Evolutionary conservation across 2,888 invertebrate species (phyloP).

Genomic region (Halictus quadricinctus): DNA sequence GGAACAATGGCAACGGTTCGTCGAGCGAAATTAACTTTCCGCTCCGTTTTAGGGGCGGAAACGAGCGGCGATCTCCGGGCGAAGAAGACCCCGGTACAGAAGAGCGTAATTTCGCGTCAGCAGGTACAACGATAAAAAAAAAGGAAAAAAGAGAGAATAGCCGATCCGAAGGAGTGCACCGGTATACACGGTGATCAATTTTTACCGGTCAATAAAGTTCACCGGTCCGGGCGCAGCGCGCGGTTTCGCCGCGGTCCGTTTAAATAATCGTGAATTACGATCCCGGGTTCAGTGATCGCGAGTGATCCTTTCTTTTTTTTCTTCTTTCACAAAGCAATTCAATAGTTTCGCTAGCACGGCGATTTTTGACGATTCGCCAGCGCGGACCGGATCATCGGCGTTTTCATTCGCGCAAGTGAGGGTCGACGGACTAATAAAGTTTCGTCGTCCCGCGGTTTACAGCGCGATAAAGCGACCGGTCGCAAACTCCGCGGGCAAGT

Average conservation of each 20-base stretch:
- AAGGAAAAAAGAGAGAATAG: not conserved
- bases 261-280: constrained; percentile 15
- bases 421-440: constrained; percentile 45
- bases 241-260: not conserved
- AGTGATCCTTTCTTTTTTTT: constrained; percentile 3
- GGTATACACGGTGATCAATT: constrained; percentile 57
- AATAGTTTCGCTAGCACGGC: not conserved
- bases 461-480: constrained; percentile 32
- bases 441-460: constrained; percentile 24
- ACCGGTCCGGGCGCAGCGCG: constrained; percentile 18
- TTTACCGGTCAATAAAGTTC: constrained; percentile 75
- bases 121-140: constrained; percentile 70
- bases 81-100: constrained; percentile 33
- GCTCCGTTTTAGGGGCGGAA: constrained; percentile 11
- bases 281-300: not conserved
- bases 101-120: constrained; percentile 64
- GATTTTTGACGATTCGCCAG: not conserved
- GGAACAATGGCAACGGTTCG: constrained; percentile 43
- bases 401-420: constrained; percentile 15
- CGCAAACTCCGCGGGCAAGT: constrained; percentile 12
- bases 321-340: not conserved
- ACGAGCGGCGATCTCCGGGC: constrained; percentile 32
- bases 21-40: constrained; percentile 51
- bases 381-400: not conserved
- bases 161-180: constrained; percentile 13